Evolutionary conservation across 1,140 invertebrate species (phyloP).

Genomic region (Eriosoma lanigerum): DNA sequence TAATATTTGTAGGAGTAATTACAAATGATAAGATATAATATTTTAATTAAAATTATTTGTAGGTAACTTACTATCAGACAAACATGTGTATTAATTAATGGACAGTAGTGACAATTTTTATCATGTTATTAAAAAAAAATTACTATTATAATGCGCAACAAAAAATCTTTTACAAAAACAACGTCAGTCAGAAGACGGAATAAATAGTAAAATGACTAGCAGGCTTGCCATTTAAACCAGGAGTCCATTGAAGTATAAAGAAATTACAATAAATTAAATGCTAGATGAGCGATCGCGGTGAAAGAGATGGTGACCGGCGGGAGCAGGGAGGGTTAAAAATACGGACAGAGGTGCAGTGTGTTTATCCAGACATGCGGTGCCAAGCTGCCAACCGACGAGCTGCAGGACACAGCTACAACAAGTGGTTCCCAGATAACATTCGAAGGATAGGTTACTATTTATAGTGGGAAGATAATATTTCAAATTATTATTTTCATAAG

Average conservation of each 20-base stretch:
- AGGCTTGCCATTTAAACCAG: neutral
- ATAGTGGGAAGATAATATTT: no score
- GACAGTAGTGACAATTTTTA: no score
- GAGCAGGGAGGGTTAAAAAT: neutral
- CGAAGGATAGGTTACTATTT: neutral
- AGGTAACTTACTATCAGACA: no score
- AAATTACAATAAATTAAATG: constrained; percentile 9
- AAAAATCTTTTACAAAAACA: neutral
- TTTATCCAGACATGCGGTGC: constrained; percentile 2
- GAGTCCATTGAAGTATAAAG: neutral
- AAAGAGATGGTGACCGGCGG: neutral
- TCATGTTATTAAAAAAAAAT: no score
- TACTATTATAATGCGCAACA: no score
- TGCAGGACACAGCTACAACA: constrained; percentile 15
- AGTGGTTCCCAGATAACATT: constrained; percentile 15
- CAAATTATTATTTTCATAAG: neutral
- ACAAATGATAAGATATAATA: no score
- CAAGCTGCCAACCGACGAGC: neutral
- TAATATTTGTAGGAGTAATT: no score
- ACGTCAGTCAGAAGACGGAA: neutral
- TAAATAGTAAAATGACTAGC: neutral
- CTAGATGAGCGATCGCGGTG: neutral
- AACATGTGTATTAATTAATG: no score
- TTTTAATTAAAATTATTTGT: no score
- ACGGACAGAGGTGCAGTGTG: constrained; percentile 3